These are phyloP conservation scores for Podarcis siculus DNA, from an alignment of 2,797 vertebrate species.

Conservation along the genomic window DNA sequence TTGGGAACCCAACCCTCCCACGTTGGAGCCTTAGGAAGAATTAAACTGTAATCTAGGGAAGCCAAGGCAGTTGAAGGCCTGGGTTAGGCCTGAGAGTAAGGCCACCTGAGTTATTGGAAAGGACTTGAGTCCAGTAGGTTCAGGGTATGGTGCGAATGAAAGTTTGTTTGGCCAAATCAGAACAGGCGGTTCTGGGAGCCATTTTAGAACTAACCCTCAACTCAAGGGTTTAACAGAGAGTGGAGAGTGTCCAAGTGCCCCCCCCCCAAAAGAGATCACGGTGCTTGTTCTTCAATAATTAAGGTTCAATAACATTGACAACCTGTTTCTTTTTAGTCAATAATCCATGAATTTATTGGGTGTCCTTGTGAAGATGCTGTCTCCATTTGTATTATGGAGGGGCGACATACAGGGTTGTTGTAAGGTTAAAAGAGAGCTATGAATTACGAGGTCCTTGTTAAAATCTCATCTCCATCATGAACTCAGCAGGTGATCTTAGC, in stretches of 20 bases:
- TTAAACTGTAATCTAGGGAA: neutral
- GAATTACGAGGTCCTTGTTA: neutral
- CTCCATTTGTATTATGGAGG: neutral
- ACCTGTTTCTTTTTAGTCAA: neutral
- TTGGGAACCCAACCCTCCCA: neutral
- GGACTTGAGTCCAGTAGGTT: neutral
- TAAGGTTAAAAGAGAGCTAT: neutral
- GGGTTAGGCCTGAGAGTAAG: neutral
- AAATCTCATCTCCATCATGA: neutral
- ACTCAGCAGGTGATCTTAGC: neutral
- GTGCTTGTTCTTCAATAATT: neutral
- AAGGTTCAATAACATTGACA: neutral
- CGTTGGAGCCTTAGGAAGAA: neutral
- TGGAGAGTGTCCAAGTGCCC: neutral
- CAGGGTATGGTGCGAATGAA: neutral
- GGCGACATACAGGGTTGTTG: neutral
- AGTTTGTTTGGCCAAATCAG: neutral
- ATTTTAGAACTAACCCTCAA: neutral
- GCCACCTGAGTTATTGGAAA: neutral
- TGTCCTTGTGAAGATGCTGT: neutral
- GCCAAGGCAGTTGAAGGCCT: neutral
- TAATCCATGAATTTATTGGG: neutral
- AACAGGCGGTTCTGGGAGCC: neutral
- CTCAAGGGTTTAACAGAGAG: neutral
- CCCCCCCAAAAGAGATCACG: neutral